phyloP scores from a whole-genome alignment of 64 coral and sea anemone species.

The Orbicella faveolata region DNA sequence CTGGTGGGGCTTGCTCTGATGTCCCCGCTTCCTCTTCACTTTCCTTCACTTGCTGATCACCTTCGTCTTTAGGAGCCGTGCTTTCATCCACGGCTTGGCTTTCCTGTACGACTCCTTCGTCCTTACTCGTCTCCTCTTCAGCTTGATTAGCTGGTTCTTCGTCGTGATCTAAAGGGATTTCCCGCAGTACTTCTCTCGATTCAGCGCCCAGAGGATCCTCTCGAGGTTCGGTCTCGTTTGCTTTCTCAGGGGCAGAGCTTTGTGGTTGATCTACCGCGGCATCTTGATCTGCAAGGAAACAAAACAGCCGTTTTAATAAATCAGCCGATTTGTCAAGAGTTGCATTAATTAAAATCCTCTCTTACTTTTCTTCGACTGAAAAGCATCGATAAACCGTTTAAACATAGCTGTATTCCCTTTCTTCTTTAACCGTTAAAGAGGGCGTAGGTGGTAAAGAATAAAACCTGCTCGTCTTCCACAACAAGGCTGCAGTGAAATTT shows the following conservation, averaged over 20 bases:
- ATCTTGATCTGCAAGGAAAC: constrained; percentile 21
- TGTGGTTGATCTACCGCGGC: not conserved
- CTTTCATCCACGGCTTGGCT: not conserved
- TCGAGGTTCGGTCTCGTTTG: constrained; percentile 30
- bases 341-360: not conserved
- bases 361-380: constrained; percentile 23
- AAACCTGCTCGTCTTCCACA: not conserved
- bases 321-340: not conserved
- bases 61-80: not conserved
- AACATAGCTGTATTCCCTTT: not conserved
- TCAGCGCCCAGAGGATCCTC: constrained; percentile 67
- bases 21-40: not conserved
- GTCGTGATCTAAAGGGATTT: not conserved
- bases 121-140: not conserved
- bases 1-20: not conserved
- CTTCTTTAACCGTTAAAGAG: not conserved
- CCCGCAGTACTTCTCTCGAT: constrained; percentile 19
- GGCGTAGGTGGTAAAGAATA: not conserved
- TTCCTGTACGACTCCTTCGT: not conserved
- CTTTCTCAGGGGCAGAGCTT: constrained; percentile 12
- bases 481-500: not conserved
- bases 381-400: not conserved
- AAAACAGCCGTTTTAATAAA: not conserved
- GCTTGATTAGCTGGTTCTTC: not conserved
- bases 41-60: not conserved